These are phyloP conservation scores for Azorinus chamasolen DNA, from an alignment of 2,888 invertebrate species.

Conservation along the genomic window DNA sequence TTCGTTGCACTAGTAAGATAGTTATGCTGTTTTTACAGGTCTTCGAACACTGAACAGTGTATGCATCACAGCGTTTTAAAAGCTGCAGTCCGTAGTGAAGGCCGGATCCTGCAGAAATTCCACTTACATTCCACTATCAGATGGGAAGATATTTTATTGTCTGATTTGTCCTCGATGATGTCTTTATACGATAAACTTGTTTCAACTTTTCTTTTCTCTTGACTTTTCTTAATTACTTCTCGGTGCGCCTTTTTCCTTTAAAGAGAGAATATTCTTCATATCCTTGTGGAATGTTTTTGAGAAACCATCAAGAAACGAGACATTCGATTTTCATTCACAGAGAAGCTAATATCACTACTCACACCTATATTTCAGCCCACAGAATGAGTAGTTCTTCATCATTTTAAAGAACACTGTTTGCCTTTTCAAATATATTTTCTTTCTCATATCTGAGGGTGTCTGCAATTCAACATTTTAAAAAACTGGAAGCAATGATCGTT, in stretches of 20 bases:
- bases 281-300: conserved; percentile 43
- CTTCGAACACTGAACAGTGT: conserved; percentile 7
- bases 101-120: neutral
- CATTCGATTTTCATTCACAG: conserved; percentile 19
- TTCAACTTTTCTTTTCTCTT: conserved; percentile 36
- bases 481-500: conserved; percentile 32
- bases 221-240: conserved; percentile 33
- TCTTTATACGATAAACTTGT: conserved; percentile 17
- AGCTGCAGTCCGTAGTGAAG: conserved; percentile 14
- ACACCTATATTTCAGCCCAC: conserved; percentile 15
- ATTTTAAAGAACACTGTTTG: conserved; percentile 3
- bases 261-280: conserved; percentile 23
- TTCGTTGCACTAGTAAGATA: neutral
- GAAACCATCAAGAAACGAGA: conserved; percentile 29
- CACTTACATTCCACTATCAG: conserved; percentile 26
- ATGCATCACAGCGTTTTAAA: conserved; percentile 8
- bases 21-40: conserved; percentile 1
- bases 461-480: conserved; percentile 17
- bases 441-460: conserved; percentile 8
- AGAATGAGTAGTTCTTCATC: conserved; percentile 23
- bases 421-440: conserved; percentile 25
- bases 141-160: conserved; percentile 27
- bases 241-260: conserved; percentile 41
- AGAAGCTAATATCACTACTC: conserved; percentile 1
- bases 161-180: conserved; percentile 23